Conservation (phyloP, 2,888 invertebrate species). For the Glyphotaelius pellucidus region DNA sequence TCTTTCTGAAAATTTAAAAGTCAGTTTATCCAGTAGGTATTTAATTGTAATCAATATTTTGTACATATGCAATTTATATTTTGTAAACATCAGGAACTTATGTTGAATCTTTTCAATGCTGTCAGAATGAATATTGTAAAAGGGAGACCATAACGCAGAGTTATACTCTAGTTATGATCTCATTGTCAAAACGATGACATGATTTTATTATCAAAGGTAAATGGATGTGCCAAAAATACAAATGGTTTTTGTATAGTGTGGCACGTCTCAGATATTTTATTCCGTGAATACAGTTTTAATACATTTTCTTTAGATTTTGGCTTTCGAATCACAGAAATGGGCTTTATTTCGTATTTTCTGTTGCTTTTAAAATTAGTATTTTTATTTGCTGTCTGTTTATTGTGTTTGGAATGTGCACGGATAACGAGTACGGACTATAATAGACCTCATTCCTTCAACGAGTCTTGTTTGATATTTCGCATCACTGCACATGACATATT, state of each 20-base stretch:
- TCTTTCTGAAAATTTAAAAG: no score
- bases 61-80: no score
- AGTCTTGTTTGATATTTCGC: not conserved
- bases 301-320: not conserved
- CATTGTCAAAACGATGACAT: not conserved
- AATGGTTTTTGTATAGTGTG: constrained; percentile 4
- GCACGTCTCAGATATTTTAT: not conserved
- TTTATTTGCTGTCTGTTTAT: not conserved
- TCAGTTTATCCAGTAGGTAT: no score
- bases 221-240: not conserved
- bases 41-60: no score
- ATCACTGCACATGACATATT: not conserved
- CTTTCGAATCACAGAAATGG: not conserved
- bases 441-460: not conserved
- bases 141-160: no score
- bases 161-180: no score
- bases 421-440: not conserved
- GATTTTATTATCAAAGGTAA: not conserved
- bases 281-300: not conserved
- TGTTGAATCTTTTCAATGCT: no score
- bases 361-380: not conserved
- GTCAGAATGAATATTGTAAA: no score
- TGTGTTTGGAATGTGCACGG: not conserved
- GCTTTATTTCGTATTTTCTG: not conserved
- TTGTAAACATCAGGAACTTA: no score